Base-by-base conservation (phyloP, 2,888 invertebrate species). In the Strigamia transsilvanica region DNA sequence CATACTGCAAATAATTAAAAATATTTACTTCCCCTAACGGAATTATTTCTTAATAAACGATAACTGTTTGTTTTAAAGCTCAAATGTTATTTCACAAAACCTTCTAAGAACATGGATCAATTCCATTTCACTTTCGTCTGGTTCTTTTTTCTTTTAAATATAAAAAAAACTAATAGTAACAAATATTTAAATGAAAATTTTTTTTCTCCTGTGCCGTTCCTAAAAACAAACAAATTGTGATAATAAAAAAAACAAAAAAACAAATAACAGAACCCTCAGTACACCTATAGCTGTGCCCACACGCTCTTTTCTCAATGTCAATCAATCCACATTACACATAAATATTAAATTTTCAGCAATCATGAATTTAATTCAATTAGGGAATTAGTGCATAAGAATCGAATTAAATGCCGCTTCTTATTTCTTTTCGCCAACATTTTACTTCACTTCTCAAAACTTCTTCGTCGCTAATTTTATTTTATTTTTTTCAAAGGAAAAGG, bases 361-460 rank as follows among this genome's bases (percentile, higher is more conserved):
- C 61, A 66, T 66, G 10, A 66, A 23, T 12, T 66, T 66, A 66
- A 66, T 66, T 66, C 21, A 66, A 66, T 66, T 23, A 66, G 61
- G 61, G 61, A 21, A 12, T 18, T 66, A 18, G 10, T 46, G 46
- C 46, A 1, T n/a, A 46, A 46, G 46, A 66, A 66, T 66, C 61
- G 23, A 66, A 66, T 66, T 66, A 23, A 66, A 66, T 66, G 61
- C 61, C 61, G 18, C n/a, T 66, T 66, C 23, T 23, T 46, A 46
- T 46, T 46, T 46, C 46, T 46, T 46, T 46, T 46, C 12, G 12
- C 15, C 46, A 46, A 46, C 46, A 46, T 66, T 66, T 66, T 66
- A 66, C 18, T 66, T 66, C 23, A 66, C 61, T 66, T 66, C 61
- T 66, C 23, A 66, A 21, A 66, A 66, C 61, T 66, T 66, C 61